Percentiles rank a stretch among this genome's conserved stretches.
These are phyloP conservation scores for Drosophila parvula DNA, from an alignment of 1,140 invertebrate species.

Conservation along the genomic window DNA sequence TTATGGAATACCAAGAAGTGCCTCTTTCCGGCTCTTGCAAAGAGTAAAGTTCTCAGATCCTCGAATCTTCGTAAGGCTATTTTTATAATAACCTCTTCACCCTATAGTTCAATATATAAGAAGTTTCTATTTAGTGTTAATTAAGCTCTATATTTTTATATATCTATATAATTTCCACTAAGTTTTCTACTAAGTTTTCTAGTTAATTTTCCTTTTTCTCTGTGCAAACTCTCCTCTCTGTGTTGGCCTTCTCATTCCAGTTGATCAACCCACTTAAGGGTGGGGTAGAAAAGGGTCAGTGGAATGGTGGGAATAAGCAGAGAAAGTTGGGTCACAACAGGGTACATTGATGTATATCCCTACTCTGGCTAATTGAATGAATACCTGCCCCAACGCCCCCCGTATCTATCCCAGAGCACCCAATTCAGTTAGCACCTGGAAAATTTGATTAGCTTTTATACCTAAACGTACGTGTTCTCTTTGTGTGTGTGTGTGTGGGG, in stretches of 20 bases:
- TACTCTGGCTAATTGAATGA: constrained; percentile 73
- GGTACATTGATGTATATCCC: constrained; percentile 69
- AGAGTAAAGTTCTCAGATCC: no score
- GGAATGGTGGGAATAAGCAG: background rate
- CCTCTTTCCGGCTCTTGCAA: no score
- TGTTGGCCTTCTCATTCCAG: constrained; percentile 22
- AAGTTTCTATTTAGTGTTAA: no score
- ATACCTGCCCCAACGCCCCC: constrained; percentile 7
- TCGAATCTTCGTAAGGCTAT: no score
- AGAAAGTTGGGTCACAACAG: constrained; percentile 12
- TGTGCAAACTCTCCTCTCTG: constrained; percentile 3
- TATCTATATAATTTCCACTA: no score
- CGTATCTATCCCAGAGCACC: background rate
- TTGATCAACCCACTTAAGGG: constrained; percentile 35
- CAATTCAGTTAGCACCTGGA: constrained; percentile 47
- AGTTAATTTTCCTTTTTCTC: background rate
- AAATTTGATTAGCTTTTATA: constrained; percentile 42
- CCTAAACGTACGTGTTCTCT: background rate
- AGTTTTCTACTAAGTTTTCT: no score
- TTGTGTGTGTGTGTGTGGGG: background rate
- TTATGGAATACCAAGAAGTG: no score
- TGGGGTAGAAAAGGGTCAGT: background rate
- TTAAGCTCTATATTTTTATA: no score
- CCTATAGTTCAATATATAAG: no score
- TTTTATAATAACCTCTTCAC: no score